These are phyloP conservation scores for Microctenopoma steveboyesi DNA, from an alignment of 2,797 vertebrate species.

Conservation along the genomic window DNA sequence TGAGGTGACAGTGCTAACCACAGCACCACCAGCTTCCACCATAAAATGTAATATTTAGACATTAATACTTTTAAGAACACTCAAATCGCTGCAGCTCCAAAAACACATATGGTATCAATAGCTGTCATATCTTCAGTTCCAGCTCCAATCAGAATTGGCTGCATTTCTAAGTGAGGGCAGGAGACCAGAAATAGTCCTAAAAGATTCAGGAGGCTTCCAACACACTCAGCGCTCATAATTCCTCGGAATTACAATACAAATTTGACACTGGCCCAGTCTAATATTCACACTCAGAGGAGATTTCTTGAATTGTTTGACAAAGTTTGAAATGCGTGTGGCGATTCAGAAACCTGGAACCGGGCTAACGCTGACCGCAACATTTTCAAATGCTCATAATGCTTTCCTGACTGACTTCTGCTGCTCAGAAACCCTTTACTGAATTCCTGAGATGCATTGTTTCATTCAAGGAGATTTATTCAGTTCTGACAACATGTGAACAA, in stretches of 20 bases:
- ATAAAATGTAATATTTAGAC: conserved; percentile 35
- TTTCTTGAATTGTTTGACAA: conserved; percentile 29
- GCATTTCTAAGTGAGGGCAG: conserved; percentile 18
- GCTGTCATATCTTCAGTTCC: conserved; percentile 24
- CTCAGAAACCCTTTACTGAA: not conserved
- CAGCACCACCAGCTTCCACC: conserved; percentile 1
- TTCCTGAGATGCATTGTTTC: not conserved
- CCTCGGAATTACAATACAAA: conserved; percentile 16
- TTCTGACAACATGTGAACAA: not conserved
- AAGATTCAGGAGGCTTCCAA: conserved; percentile 54
- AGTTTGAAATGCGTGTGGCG: not conserved
- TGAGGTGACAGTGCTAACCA: no score
- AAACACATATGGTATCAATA: conserved; percentile 49
- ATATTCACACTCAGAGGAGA: conserved; percentile 14
- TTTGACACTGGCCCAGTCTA: conserved; percentile 8
- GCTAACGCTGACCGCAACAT: conserved; percentile 1
- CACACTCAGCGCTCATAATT: conserved; percentile 21
- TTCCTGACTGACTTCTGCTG: not conserved
- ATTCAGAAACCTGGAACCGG: conserved; percentile 12
- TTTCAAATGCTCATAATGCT: not conserved
- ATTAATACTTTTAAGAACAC: conserved; percentile 44
- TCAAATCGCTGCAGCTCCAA: conserved; percentile 31
- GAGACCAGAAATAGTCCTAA: conserved; percentile 33
- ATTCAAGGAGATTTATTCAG: not conserved
- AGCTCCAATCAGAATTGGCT: conserved; percentile 50